phyloP scores from a whole-genome alignment of 2,888 invertebrate genomes.

The Dexiosoma caninum region DNA sequence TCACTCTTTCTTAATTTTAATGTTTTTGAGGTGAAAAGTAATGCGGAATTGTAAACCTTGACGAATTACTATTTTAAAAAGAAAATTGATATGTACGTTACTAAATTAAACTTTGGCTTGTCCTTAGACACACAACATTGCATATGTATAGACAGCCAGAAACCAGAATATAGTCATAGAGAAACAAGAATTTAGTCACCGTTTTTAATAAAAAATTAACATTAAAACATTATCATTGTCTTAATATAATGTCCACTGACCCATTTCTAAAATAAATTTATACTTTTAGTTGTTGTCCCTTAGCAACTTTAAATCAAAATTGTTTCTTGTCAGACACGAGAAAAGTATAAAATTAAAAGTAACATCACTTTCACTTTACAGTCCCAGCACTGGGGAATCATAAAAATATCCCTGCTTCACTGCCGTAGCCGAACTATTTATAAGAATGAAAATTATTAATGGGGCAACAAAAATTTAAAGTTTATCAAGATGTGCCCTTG shows the following conservation, averaged over 20 bases:
- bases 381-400: constrained; percentile 26
- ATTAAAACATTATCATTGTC: background rate
- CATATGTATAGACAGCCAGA: no score
- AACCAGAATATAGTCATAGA: no score
- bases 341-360: constrained; percentile 7
- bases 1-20: no score
- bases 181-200: background rate
- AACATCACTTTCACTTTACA: constrained; percentile 25
- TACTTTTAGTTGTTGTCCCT: background rate
- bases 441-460: constrained; percentile 12
- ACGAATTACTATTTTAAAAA: no score
- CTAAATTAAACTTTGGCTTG: no score
- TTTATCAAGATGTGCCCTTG: background rate
- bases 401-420: background rate
- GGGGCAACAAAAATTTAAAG: background rate
- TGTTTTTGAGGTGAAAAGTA: no score
- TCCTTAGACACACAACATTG: no score
- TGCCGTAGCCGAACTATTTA: background rate
- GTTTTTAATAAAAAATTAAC: constrained; percentile 26
- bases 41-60: no score
- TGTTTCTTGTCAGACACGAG: background rate
- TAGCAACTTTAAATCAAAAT: background rate
- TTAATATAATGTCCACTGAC: constrained; percentile 14
- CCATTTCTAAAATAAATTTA: background rate
- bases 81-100: no score